These are phyloP conservation scores for Ametastegia equiseti DNA, from an alignment of 2,888 invertebrate species.

Conservation along the genomic window DNA sequence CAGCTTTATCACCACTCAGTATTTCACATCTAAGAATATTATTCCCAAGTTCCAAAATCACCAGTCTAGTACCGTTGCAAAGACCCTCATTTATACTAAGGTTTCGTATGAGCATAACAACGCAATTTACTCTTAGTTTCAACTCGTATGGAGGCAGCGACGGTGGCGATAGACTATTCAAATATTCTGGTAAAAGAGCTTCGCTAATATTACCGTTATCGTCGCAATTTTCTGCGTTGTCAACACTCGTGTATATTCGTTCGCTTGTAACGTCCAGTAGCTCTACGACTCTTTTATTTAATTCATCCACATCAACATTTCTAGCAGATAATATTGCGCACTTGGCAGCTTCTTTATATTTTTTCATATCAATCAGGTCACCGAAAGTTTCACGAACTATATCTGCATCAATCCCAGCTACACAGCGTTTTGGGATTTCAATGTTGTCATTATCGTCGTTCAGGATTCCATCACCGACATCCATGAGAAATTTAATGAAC, in stretches of 20 bases:
- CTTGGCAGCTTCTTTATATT: conserved; percentile 21
- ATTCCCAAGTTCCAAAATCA: conserved; percentile 51
- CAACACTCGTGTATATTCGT: conserved; percentile 49
- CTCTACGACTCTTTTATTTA: conserved; percentile 50
- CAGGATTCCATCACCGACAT: conserved; percentile 32
- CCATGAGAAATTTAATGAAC: conserved; percentile 30
- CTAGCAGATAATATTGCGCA: conserved; percentile 44
- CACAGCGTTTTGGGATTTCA: conserved; percentile 50
- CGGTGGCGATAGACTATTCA: conserved; percentile 47
- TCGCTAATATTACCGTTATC: conserved; percentile 48
- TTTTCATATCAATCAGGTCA: not conserved
- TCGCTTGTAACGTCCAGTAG: conserved; percentile 52
- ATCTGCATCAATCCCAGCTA: conserved; percentile 45
- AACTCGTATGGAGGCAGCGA: conserved; percentile 46
- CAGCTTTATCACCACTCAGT: conserved; percentile 1
- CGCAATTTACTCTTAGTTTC: conserved; percentile 48
- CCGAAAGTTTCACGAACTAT: conserved; percentile 52
- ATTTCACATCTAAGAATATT: not conserved
- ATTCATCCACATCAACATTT: conserved; percentile 29
- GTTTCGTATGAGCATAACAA: conserved; percentile 56
- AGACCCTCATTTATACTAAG: conserved; percentile 53
- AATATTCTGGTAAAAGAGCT: conserved; percentile 46
- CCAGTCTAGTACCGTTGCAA: conserved; percentile 57
- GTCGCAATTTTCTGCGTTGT: conserved; percentile 36
- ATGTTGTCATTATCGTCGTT: conserved; percentile 47